Evolutionary conservation across 2,888 invertebrate species (phyloP).

Genomic region (Meteorus cinctellus): DNA sequence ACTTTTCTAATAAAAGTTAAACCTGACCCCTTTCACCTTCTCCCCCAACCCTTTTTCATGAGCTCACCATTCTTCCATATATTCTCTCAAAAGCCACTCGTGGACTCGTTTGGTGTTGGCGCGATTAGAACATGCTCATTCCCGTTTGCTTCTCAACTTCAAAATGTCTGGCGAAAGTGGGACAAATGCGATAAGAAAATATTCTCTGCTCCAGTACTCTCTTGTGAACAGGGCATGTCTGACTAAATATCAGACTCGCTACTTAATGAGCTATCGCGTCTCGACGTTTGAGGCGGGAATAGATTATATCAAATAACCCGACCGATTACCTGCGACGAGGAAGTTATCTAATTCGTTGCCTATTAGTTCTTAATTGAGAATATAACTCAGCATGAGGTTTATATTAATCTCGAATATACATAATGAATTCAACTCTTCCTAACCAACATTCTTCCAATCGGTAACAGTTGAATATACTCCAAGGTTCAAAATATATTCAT

Average conservation of each 20-base stretch:
- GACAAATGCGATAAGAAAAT: slow-evolving; percentile 35
- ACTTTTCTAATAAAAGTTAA: slow-evolving; percentile 60
- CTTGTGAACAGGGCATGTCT: not conserved
- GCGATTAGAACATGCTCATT: slow-evolving; percentile 35
- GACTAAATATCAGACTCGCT: slow-evolving; percentile 16
- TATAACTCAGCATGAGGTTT: too few species aligned
- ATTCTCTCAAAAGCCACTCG: slow-evolving; percentile 2
- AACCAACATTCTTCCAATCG: not conserved
- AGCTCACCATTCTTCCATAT: not conserved
- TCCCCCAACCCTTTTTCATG: not conserved
- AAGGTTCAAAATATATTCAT: too few species aligned
- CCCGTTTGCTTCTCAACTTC: slow-evolving; percentile 13
- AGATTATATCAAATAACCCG: too few species aligned
- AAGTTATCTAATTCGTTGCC: too few species aligned
- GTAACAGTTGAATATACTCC: too few species aligned
- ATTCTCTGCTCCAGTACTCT: slow-evolving; percentile 12
- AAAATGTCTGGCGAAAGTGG: slow-evolving; percentile 25
- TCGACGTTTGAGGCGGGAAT: too few species aligned
- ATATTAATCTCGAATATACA: too few species aligned
- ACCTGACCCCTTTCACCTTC: slow-evolving; percentile 24
- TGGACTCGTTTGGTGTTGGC: slow-evolving; percentile 15
- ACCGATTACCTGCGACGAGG: too few species aligned
- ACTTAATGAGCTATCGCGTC: not conserved
- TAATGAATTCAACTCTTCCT: too few species aligned
- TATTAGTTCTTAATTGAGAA: too few species aligned